Conservation (phyloP, 1,140 invertebrate genomes). For the Arctopsyche grandis region DNA sequence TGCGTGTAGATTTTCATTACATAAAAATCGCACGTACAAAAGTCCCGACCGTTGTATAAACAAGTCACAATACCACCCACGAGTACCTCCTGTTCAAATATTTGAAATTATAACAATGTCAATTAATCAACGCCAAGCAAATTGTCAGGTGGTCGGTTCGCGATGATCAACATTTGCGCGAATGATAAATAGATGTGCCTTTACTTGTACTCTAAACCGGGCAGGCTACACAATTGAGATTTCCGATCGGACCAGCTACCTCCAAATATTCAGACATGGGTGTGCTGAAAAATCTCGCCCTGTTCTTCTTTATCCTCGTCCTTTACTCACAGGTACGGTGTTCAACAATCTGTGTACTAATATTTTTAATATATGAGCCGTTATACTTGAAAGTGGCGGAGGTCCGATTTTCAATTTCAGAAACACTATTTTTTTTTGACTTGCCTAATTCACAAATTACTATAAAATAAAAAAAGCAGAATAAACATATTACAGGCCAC, state of each 20-base stretch:
- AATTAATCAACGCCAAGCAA: background rate
- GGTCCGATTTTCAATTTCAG: too few relatives aligned
- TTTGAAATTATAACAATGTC: slow-evolving; percentile 1
- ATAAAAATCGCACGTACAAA: too few relatives aligned
- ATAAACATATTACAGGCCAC: too few relatives aligned
- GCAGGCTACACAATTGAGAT: background rate
- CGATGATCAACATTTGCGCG: slow-evolving; percentile 19
- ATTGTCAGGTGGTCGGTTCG: background rate
- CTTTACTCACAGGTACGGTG: background rate
- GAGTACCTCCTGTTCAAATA: background rate
- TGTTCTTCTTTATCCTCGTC: background rate
- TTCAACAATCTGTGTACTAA: background rate
- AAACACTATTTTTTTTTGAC: too few relatives aligned
- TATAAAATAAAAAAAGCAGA: too few relatives aligned
- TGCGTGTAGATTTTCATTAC: too few relatives aligned
- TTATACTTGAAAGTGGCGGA: too few relatives aligned
- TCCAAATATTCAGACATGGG: background rate
- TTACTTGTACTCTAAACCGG: background rate
- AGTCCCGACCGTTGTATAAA: too few relatives aligned
- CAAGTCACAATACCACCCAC: background rate
- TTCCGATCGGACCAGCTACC: background rate
- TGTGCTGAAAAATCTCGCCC: background rate
- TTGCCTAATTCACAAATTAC: too few relatives aligned
- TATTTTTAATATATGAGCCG: too few relatives aligned
- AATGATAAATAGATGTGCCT: slow-evolving; percentile 4